Base-by-base conservation (phyloP, 2,797 vertebrate species). In the Gymnodraco acuticeps region DNA sequence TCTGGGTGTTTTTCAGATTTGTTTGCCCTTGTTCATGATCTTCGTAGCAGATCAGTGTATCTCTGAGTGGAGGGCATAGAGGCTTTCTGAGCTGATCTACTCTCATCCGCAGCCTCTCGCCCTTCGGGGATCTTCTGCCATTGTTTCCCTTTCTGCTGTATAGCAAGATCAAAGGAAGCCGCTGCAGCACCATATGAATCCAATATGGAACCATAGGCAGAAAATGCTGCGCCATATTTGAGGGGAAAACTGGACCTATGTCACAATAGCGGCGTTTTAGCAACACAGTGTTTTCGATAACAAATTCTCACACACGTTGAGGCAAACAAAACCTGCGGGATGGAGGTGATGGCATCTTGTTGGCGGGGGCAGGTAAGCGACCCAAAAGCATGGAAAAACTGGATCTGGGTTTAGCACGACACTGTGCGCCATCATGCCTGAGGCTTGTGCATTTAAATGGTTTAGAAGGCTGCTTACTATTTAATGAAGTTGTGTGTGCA, bases 291-390 rank as follows among this genome's bases (percentile, higher is more conserved):
- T 33, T 20, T 77, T 43, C 33, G 12, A 52, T 70, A 27, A 55
- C 4, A 66, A 42, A 73, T 23, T 78, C 27, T 5, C 69, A 58
- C 64, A 23, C 10, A 1, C 33, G 52, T 19, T 69, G 48, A 63
- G 16, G 61, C 75, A 19, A 7, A 56, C 64, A 42, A 55, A 58
- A 79, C 78, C 75, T 73, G 81, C 73, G 75, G 78, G 60, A 94
- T 93, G 91, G 93, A 94, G 65, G 87, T 94, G 88, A 95, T 95
- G 95, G 93, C 94, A 2, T 93, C 94, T n/a, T 95, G 94, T 74
- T 96, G 95, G 95, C 93, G 91, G 74, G 90, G 93, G 64, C 94
- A 95, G 94, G 95, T 95, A 90, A 87, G 87, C 11, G 6, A 15
- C 13, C 47, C 3, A 4, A 38, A 56, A 47, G n/a, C 47, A 3